Base-by-base conservation (phyloP, 1,140 invertebrate genomes). In the Drosophila pachea region DNA sequence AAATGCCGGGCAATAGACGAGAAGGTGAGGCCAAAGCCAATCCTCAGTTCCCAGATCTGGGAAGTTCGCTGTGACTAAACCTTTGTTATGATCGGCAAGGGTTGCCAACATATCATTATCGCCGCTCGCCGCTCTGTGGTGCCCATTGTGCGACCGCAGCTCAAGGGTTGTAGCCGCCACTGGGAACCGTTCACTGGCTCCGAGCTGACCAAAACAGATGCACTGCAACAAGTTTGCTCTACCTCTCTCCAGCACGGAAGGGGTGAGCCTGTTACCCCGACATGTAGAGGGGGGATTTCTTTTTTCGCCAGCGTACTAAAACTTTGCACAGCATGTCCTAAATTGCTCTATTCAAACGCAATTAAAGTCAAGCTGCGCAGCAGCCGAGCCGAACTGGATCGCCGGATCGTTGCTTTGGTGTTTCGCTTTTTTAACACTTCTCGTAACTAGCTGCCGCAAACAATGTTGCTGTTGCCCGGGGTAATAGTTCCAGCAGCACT, bases 21-120 rank as follows among this genome's bases (percentile, higher is more conserved):
- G 53, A 47, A 36, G 40, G 40, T 14, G 40, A 43, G 58, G 5
- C 58, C 9, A 62, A 68, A 72, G 81, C 78, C 79, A 83, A 84
- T 73, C 68, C 22, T 22, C 22, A 22, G 22, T 22, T 22, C 22
- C 22, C 61, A 14, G 31, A 16, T 70, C 76, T 84, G 81, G 67
- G 76, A 81, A 86, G 7, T 35, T 55, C 60, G 60, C 55, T 77
- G 73, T 84, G 81, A 84, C 81, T 62, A 56, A 77, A 58, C 62
- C 53, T 67, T 83, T 87, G 83, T 87, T 76, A 43, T 76, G 76
- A 78, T 78, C 60, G 76, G 36, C 42, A 77, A 78, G 68, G 56
- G 73, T 72, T 71, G 73, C 63, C 75, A 86, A 63, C 81, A 86
- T 87, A 88, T 88, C 86, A 88, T 88, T 88, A 88, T 68, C 75